Base-by-base conservation (phyloP, 2,888 invertebrate species). In the Eristalinus sepulchralis region DNA sequence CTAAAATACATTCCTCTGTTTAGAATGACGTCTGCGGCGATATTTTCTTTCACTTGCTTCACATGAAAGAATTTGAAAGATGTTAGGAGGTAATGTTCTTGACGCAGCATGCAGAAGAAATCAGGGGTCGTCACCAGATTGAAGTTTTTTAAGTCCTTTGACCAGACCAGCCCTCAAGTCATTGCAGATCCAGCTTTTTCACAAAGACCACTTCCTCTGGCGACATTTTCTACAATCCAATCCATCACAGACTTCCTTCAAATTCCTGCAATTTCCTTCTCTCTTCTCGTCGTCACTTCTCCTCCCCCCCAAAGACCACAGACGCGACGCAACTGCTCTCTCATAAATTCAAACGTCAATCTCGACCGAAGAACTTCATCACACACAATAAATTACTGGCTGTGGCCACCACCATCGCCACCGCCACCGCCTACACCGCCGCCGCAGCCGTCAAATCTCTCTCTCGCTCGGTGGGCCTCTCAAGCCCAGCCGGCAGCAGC, bases 311-410 rank as follows among this genome's bases (percentile, higher is more conserved):
- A 47, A 36, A 36, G n/a, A n/a, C n/a, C n/a, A 36, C 13, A 36
- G 13, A 36, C 2, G 36, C n/a, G n/a, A 27, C 63, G 68, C 57
- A 72, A 77, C 67, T 53, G 82, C 34, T 77, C 77, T 77, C 77
- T 62, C 57, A 70, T 67, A 77, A 71, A 71, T 66, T 53, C 27
- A 17, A 47, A 8, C 47, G 47, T 20, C 47, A 64, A 39, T 60
- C 73, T 39, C 66, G 36, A 72, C 66, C 36, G 24, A 82, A 27
- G 5, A 27, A 78, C 71, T 82, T 71, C 57, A 85, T 77, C 82
- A 60, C 77, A 77, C 78, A 86, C 73, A 83, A 59, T 83, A 86
- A 86, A 86, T 83, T 83, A 86, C 82, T 55, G 47, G 82, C 63
- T 72, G 55, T 70, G 63, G 59, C 70, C 75, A 71, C 83, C 67